Base-by-base conservation (phyloP, 2,113 vertebrate species). In the Marmota monax region DNA sequence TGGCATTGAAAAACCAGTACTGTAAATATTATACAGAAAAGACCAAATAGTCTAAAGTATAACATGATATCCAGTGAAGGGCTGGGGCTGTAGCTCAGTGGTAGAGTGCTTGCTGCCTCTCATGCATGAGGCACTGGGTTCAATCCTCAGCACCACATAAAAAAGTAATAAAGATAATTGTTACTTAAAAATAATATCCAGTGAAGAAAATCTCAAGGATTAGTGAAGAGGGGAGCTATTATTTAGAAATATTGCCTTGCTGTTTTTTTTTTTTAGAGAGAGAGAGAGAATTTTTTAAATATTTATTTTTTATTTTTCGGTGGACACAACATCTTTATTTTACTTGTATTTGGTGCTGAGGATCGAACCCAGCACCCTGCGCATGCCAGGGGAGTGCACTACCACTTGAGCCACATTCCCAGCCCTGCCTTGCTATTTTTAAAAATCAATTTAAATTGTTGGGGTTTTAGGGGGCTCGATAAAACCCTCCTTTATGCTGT, bases 401-500 rank as follows among this genome's bases (percentile, higher is more conserved):
- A 45, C 45, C 45, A 8, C 45, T 45, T 45, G 45, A 45, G 45
- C 45, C 45, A 45, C 8, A 45, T 45, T 45, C 45, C 45, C 7
- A 45, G 45, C 7, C 45, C 45, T 70, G 7, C 32, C 39, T 83
- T 29, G 27, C 4, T 94, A 77, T 67, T 91, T 90, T 39, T 18
- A 37, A 91, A 93, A 88, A 89, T 58, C 20, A n/a, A 10, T 53
- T 58, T 67, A 82, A 94, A 84, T 80, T 56, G 39, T 73, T 25
- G 5, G 25, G 4, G 16, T 18, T 93, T 77, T 67, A 72, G 17
- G 1, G 13, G 23, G 4, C 22, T 92, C 93, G 86, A 69, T 45
- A 42, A 86, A 72, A 77, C 92, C 51, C 5, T 84, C 22, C 18
- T 91, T 8, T 67, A 67, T 23, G 37, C 9, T 79, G 1, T 16